Evolutionary conservation across 1,140 invertebrate species (phyloP), one percentile per base, ranked within the genome.

Genomic region (Megalopta genalis): DNA sequence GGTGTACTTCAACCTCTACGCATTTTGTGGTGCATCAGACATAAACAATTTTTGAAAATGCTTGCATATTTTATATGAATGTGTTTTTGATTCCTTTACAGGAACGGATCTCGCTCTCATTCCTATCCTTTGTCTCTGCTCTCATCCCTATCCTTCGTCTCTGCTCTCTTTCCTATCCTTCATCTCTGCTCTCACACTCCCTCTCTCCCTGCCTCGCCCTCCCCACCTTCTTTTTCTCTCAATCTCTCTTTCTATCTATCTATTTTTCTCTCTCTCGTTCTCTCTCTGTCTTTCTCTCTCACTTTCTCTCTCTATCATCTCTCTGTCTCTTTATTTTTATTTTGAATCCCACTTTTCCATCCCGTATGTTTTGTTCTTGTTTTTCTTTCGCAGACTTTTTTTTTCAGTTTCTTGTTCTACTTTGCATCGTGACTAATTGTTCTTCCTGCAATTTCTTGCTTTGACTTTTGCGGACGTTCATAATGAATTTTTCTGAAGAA

Each of bases 1-100:
- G 89, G 90, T 91, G 90, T 91, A 91, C 90, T 90, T 88, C 91
- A 90, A 90, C 90, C 86, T 92, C 92, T 90, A 90, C 89, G 90
- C 90, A 93, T 93, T 93, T 93, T 93, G 91, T 93, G 92, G 90
- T 92, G 90, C 91, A 92, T 92, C 91, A 90, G 88, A 92, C 87
- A 90, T 89, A 91, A 91, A 89, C 86, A 90, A 89, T 92, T 92
- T 93, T 93, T 93, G 86, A 92, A 88, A 88, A 91, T 93, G 91
- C 90, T 92, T 93, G 91, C 91, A 92, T 91, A 91, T 92, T 92
- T 91, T 92, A 92, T 90, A 92, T 93, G 90, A 93, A 93, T 93
- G 91, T 93, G 87, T 93, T 93, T 92, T 92, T 93, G 88, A 92
- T 91, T 92, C 91, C 91, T 92, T 93, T 93, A 92, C 92, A 93